phyloP scores from a whole-genome alignment of 2,888 invertebrate genomes.

The Stegana nigrithorax region DNA sequence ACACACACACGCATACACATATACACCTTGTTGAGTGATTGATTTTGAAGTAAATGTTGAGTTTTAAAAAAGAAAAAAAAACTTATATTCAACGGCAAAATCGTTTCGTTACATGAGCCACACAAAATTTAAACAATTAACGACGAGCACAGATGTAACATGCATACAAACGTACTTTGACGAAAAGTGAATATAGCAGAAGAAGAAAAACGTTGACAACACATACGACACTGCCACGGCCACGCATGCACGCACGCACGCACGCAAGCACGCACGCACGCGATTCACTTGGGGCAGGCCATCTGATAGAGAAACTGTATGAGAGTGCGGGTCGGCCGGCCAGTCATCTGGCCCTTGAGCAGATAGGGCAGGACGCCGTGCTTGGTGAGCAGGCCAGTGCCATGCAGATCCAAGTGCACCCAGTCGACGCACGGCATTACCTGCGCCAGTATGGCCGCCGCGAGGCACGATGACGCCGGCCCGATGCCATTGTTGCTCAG shows the following conservation, averaged over 20 bases:
- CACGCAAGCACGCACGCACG: no score
- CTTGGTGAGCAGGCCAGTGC: slow-evolving; percentile 73
- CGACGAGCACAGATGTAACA: no score
- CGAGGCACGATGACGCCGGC: slow-evolving; percentile 73
- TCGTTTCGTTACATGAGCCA: no score
- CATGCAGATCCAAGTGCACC: slow-evolving; percentile 78
- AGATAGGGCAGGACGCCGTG: slow-evolving; percentile 73
- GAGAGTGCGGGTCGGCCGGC: slow-evolving; percentile 72
- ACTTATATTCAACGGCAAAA: no score
- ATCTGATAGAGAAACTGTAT: slow-evolving; percentile 65
- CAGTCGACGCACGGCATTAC: slow-evolving; percentile 74
- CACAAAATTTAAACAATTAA: no score
- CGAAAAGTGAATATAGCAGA: no score
- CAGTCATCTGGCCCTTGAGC: slow-evolving; percentile 71
- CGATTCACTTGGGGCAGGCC: slow-evolving; percentile 30
- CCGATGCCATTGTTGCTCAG: slow-evolving; percentile 71
- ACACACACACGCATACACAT: background rate
- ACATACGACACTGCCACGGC: no score
- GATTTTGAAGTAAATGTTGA: background rate
- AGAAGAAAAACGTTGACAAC: no score
- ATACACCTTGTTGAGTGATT: no score
- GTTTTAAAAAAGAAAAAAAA: background rate
- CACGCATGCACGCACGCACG: no score
- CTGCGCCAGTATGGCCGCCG: slow-evolving; percentile 74
- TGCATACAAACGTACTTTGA: no score